A percentile compares a stretch with the other conserved stretches of the same genome.
Evolutionary conservation across 2,888 invertebrate species (phyloP).

Genomic region (Choreutis nemorana): DNA sequence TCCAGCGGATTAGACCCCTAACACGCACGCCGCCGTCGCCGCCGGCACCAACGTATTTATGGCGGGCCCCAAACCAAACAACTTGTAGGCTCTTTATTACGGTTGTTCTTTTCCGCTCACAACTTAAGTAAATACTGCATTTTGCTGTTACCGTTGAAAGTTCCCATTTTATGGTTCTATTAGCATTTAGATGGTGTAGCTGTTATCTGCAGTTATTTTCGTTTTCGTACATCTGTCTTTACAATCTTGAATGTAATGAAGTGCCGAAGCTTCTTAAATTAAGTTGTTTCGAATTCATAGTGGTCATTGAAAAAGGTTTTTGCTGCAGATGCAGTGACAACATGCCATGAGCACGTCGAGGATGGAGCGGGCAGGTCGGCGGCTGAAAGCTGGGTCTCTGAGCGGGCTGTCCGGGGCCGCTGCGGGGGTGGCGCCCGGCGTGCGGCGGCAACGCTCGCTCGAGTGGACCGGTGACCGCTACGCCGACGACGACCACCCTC

Average conservation of each 20-base stretch:
- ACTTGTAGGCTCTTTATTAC: conserved; percentile 65
- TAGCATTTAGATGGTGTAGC: no score
- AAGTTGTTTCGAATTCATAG: no score
- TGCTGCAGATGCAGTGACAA: conserved; percentile 33
- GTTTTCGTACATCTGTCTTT: no score
- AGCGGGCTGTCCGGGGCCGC: conserved; percentile 45
- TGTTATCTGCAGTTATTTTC: no score
- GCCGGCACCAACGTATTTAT: conserved; percentile 46
- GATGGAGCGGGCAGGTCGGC: conserved; percentile 56
- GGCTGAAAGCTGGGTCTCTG: conserved; percentile 52
- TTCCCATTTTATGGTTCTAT: no score
- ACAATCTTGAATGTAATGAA: no score
- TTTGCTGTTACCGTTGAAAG: no score
- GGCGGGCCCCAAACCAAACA: conserved; percentile 55
- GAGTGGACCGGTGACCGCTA: conserved; percentile 67
- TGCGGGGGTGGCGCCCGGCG: conserved; percentile 28
- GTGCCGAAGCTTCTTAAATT: no score
- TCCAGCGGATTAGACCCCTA: conserved; percentile 52
- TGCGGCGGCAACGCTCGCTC: conserved; percentile 64
- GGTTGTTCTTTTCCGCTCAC: conserved; percentile 60
- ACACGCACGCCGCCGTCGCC: conserved; percentile 41
- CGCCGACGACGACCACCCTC: conserved; percentile 61
- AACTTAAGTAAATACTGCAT: no score
- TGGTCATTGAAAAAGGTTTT: no score
- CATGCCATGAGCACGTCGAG: conserved; percentile 40